Evolutionary conservation across 2,113 vertebrate species (phyloP).

Genomic region (Sterrhoptilus dennistouni): DNA sequence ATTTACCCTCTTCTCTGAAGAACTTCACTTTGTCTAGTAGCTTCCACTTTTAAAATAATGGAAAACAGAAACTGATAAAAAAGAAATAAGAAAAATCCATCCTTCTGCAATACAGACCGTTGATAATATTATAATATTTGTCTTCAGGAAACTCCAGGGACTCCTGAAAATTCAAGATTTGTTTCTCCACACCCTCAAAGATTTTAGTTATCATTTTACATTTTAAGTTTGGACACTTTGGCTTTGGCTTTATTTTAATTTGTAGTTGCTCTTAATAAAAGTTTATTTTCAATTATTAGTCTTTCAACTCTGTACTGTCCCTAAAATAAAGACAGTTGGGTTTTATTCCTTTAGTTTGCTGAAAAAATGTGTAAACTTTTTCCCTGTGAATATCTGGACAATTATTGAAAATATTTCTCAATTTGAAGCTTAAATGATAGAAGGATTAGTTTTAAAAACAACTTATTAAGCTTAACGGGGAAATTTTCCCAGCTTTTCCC

Average conservation of each 20-base stretch:
- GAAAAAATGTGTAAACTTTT: background rate
- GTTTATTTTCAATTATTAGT: background rate
- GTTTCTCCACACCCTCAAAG: background rate
- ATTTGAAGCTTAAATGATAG: background rate
- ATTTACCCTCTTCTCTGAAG: background rate
- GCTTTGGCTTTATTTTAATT: background rate
- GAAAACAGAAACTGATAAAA: background rate
- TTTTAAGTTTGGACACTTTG: background rate
- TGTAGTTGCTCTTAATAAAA: background rate
- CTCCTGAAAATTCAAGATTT: background rate
- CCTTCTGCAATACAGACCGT: background rate
- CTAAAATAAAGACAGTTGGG: background rate
- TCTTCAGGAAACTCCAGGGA: background rate
- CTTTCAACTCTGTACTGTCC: background rate
- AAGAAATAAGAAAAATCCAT: background rate
- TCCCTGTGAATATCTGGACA: background rate
- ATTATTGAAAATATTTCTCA: background rate
- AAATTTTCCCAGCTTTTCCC: background rate
- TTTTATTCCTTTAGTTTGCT: background rate
- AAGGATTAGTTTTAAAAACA: background rate
- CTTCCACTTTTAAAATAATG: background rate
- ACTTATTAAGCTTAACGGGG: rapidly evolving
- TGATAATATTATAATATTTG: background rate
- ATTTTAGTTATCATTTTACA: background rate
- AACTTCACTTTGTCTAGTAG: background rate